phyloP scores from a whole-genome alignment of 2,797 vertebrate genomes.

The Diplodus sargus region DNA sequence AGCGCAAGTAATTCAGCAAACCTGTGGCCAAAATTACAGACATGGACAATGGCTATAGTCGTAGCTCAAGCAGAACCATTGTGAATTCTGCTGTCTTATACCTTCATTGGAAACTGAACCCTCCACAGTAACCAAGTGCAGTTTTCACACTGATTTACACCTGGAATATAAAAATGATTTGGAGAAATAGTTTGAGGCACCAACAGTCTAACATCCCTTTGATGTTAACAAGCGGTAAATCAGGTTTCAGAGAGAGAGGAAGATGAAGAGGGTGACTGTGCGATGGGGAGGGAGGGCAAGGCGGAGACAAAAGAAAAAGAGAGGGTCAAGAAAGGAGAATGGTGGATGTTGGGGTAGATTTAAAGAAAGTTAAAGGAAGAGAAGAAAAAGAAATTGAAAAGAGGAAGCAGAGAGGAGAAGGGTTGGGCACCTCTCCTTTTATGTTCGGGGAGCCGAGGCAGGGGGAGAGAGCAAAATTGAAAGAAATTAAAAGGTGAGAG shows the following conservation, averaged over 20 bases:
- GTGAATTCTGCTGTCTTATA: slow-evolving; percentile 54
- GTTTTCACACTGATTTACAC: slow-evolving; percentile 79
- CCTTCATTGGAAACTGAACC: slow-evolving; percentile 60
- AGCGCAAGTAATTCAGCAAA: slow-evolving; percentile 40
- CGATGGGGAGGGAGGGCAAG: slow-evolving; percentile 32
- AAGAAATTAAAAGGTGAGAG: slow-evolving; percentile 67
- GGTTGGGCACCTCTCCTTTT: slow-evolving; percentile 65
- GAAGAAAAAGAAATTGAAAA: slow-evolving; percentile 59
- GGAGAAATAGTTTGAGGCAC: slow-evolving; percentile 79
- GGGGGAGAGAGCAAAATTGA: slow-evolving; percentile 59
- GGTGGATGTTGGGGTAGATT: slow-evolving; percentile 50
- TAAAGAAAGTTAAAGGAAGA: slow-evolving; percentile 54
- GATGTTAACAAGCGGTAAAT: slow-evolving; percentile 83
- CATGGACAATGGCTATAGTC: slow-evolving; percentile 31
- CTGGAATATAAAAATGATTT: slow-evolving; percentile 80
- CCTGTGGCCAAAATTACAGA: slow-evolving; percentile 39
- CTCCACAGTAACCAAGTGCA: slow-evolving; percentile 36
- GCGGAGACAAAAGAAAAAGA: slow-evolving; percentile 67
- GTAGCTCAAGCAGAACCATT: slow-evolving; percentile 34
- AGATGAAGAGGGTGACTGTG: slow-evolving; percentile 72
- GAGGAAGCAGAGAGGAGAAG: slow-evolving; percentile 29
- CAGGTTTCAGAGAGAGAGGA: slow-evolving; percentile 75
- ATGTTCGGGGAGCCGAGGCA: slow-evolving; percentile 55
- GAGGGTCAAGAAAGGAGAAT: slow-evolving; percentile 62
- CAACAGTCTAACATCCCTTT: slow-evolving; percentile 77